Evolutionary conservation across 1,140 invertebrate species (phyloP).

Genomic region (Samia ricini): DNA sequence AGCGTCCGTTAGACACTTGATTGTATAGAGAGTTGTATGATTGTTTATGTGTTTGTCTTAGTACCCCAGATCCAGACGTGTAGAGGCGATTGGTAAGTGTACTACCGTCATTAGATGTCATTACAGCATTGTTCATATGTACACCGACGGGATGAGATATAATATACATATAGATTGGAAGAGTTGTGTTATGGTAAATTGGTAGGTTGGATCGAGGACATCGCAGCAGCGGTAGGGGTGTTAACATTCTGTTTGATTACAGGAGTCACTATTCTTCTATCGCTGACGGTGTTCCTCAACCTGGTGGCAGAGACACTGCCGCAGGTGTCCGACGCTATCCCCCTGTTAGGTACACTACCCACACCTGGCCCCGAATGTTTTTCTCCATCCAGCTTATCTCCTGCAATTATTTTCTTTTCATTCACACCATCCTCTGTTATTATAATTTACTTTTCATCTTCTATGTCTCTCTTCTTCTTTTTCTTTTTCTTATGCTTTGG

Average conservation of each 20-base stretch:
- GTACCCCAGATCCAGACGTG: constrained; percentile 19
- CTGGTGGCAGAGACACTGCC: constrained; percentile 97
- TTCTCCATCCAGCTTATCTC: constrained; percentile 38
- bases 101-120: constrained; percentile 25
- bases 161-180: constrained; percentile 21
- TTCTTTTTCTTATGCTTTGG: constrained; percentile 25
- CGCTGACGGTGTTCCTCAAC: constrained; percentile 99
- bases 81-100: constrained; percentile 25
- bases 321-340: constrained; percentile 96
- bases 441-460: neutral
- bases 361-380: constrained; percentile 38
- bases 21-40: constrained; percentile 39
- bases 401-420: constrained; percentile 43
- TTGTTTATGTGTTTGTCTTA: constrained; percentile 42
- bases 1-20: constrained; percentile 41
- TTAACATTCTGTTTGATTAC: constrained; percentile 84
- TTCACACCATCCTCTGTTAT: neutral
- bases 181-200: constrained; percentile 35
- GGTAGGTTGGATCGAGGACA: neutral
- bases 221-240: constrained; percentile 30
- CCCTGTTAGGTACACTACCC: constrained; percentile 90
- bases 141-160: neutral
- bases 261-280: constrained; percentile 99
- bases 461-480: constrained; percentile 14
- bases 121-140: constrained; percentile 12